Evolutionary conservation across 2,888 invertebrate species (phyloP).

Genomic region (Entomobrya multifasciata): DNA sequence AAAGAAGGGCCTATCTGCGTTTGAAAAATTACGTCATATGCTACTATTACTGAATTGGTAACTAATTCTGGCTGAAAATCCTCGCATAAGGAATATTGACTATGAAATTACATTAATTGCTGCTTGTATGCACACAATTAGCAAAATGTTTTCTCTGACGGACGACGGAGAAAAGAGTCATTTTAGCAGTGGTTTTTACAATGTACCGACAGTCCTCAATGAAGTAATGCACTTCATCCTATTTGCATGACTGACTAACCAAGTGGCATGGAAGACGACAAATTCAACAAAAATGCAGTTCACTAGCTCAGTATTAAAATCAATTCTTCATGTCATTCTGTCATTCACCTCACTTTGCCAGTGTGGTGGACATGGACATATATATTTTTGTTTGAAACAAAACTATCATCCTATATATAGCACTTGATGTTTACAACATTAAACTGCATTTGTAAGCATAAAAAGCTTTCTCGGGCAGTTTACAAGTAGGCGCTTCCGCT

Average conservation of each 20-base stretch:
- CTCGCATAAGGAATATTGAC: too few species aligned
- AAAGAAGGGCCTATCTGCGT: too few species aligned
- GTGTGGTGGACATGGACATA: neutral
- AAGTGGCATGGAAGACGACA: slow-evolving; percentile 8
- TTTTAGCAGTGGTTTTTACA: too few species aligned
- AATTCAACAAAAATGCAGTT: slow-evolving; percentile 48
- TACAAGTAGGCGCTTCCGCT: neutral
- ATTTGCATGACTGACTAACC: slow-evolving; percentile 42
- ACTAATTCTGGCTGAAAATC: too few species aligned
- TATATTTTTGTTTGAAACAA: neutral
- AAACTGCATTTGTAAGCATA: too few species aligned
- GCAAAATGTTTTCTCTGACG: too few species aligned
- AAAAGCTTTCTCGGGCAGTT: neutral
- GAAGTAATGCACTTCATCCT: slow-evolving; percentile 11
- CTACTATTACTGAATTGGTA: too few species aligned
- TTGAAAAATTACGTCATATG: too few species aligned
- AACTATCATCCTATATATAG: slow-evolving; percentile 23
- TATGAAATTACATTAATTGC: too few species aligned
- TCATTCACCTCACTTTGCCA: slow-evolving; percentile 25
- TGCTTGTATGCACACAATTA: too few species aligned
- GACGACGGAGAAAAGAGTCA: too few species aligned
- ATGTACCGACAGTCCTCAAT: too few species aligned
- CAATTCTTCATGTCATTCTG: slow-evolving; percentile 35
- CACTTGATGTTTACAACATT: neutral
- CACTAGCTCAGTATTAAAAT: neutral